Base-by-base conservation (phyloP, 2,797 vertebrate species). In the Amphiprion clarkii region DNA sequence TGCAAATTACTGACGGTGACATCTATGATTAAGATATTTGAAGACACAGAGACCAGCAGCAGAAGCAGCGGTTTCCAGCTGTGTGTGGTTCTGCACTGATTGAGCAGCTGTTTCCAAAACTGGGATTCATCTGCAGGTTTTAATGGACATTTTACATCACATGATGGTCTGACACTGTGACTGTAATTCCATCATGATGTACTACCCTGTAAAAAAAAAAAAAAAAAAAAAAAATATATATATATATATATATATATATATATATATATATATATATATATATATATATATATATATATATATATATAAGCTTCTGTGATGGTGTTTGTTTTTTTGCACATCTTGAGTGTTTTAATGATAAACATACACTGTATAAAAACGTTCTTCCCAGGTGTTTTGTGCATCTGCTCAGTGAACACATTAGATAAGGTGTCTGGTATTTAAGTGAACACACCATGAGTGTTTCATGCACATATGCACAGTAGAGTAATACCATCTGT, bases 401-500 rank as follows among this genome's bases (percentile, higher is more conserved):
- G 40, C 55, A 67, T 67, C 73, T 83, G 78, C 60, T 29, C 1
- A 9, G 16, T 55, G n/a, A 71, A 29, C n/a, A 19, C 9, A 13
- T 72, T 55, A 53, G 39, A 74, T 36, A 29, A 58, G 25, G 23
- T 7, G 49, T 29, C 16, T 42, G 29, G 21, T 42, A 7, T 55
- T 27, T 58, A 1, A 25, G 17, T 13, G 33, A 62, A 27, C 0
- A 31, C 59, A 21, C 23, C 19, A 0, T 3, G 13, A 36, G 10
- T 60, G 6, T 5, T 16, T 49, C 13, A 4, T 17, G 63, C 49
- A 65, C 57, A 62, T 21, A 54, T 27, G 54, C 39, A 57, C 12
- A 13, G 48, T 3, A 21, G 16, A 57, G 39, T 16, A 3, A 11
- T 1, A 27, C 74, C 81, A 79, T 82, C 81, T 81, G 82, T 23